Base-by-base conservation (phyloP, 2,113 vertebrate genomes). In the Todiramphus chloris region DNA sequence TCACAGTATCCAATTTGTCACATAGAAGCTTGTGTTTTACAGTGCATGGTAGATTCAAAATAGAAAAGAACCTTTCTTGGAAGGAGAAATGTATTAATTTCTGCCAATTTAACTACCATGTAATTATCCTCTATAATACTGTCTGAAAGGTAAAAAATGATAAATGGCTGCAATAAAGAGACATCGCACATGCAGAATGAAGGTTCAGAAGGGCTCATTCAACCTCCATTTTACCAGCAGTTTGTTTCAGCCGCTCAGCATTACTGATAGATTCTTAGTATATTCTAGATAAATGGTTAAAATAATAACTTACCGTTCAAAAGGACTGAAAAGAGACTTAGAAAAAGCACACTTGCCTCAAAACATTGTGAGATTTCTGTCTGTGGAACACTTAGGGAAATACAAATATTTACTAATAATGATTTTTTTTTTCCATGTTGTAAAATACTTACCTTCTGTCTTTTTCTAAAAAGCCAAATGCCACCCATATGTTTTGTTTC, bases 141-240 rank as follows among this genome's bases (percentile, higher is more conserved):
- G 25, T 72, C 86, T 96, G 94, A 96, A 88, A 93, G 72, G 93
- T 93, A 93, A 95, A 87, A 96, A 92, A 77, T 85, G 50, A 93
- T 86, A 92, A 97, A 96, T 94, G 46, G 7, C 51, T 93, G 72
- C 64, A 96, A 83, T 96, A 92, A 93, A 90, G 83, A 87, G 59
- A 53, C 56, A 88, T 60, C 70, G 66, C 72, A 94, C 28, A 48
- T 37, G 12, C 58, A 87, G 73, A 89, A 84, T 92, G 56, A 94
- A 88, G 44, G 74, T 93, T 87, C 64, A 89, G 56, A 86, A 88
- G 59, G 84, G 44, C 35, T 93, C 31, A 33, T 88, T 94, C 8
- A 16, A 63, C 62, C 56, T 88, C 60, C 23, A 27, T 94, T 94
- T 94, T 74, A 70, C 48, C 23, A 83, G 51, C 39, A 89, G 43